These are phyloP conservation scores for Trichonephila inaurata DNA, from an alignment of 1,140 invertebrate genomes.

Conservation along the genomic window DNA sequence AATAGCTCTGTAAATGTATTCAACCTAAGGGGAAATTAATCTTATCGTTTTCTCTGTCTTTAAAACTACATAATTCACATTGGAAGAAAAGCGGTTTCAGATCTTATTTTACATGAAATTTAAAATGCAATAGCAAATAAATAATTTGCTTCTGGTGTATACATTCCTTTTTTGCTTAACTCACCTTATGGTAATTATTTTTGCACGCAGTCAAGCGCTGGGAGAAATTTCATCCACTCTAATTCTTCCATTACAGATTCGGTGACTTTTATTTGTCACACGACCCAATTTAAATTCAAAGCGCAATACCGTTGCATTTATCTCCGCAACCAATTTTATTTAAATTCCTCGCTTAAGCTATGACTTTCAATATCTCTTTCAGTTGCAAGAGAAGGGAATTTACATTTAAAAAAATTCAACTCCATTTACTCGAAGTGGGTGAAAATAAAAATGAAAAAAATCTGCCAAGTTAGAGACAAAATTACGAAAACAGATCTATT, in stretches of 20 bases:
- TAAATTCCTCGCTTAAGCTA: constrained; percentile 63
- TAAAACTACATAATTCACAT: background rate
- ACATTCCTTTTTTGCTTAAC: constrained; percentile 1
- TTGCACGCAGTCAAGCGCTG: background rate
- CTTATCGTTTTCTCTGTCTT: background rate
- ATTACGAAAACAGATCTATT: constrained; percentile 72
- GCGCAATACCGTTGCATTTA: constrained; percentile 46
- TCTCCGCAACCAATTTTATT: constrained; percentile 60
- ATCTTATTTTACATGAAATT: background rate
- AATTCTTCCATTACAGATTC: constrained; percentile 59
- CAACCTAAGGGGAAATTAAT: background rate
- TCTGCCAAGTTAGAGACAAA: constrained; percentile 37
- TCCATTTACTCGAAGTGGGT: constrained; percentile 40
- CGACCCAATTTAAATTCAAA: constrained; percentile 60
- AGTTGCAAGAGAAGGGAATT: constrained; percentile 42
- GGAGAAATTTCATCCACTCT: constrained; percentile 40
- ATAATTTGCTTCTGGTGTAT: constrained; percentile 29
- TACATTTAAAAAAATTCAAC: constrained; percentile 50
- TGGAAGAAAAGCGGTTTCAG: background rate
- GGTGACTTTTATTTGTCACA: constrained; percentile 61
- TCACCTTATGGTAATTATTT: constrained; percentile 47
- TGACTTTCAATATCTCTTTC: constrained; percentile 73
- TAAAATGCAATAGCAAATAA: constrained; percentile 24
- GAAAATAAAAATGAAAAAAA: constrained; percentile 45
- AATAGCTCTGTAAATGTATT: background rate